Evolutionary conservation across 37 sponge, comb jelly and placozoan species (phyloP), one percentile per base, ranked within the genome.

Genomic region (Halisarca cf. caerulea): DNA sequence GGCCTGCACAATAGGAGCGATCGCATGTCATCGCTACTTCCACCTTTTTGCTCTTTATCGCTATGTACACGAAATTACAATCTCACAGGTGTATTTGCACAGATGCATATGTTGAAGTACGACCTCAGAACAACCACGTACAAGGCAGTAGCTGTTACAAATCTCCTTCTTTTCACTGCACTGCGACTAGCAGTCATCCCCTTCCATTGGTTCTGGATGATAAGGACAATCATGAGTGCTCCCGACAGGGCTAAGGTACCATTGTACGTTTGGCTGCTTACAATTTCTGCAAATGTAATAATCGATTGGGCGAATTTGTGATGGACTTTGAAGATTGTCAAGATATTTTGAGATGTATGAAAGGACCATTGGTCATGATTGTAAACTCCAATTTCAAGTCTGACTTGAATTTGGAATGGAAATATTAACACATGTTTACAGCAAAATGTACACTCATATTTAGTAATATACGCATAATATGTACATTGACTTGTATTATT

Each of bases 161-260:
- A 74, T 40, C 2, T 40, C 11, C 18, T 0, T 18, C 2, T 74
- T n/a, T 38, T 44, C 14, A 18, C 25, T 14, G 24, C 36, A 3
- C 1, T 74, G 2, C 77, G 77, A 18, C 2, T 74, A 4, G 77
- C 45, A 8, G 45, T 74, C 21, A 74, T 43, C 2, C 77, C 77
- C 23, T 74, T 74, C 41, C 45, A 25, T 44, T 74, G 77, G 77
- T 3, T 74, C 20, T 43, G 42, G 45, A 62, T 62, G 64, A 30
- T 62, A 62, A 20, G 51, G 51, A 47, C 51, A 11, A 47, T 11
- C 51, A 47, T 47, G 51, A 47, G 11, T 47, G 51, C 51, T 47
- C 11, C 51, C 6, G 51, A 47, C 9, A 47, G 6, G 51, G 51
- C 11, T 6, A 11, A 47, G 11, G 51, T 47, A 47, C 51, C 51